Conservation (phyloP, 2,888 invertebrate species). For the Epinotia nisella region DNA sequence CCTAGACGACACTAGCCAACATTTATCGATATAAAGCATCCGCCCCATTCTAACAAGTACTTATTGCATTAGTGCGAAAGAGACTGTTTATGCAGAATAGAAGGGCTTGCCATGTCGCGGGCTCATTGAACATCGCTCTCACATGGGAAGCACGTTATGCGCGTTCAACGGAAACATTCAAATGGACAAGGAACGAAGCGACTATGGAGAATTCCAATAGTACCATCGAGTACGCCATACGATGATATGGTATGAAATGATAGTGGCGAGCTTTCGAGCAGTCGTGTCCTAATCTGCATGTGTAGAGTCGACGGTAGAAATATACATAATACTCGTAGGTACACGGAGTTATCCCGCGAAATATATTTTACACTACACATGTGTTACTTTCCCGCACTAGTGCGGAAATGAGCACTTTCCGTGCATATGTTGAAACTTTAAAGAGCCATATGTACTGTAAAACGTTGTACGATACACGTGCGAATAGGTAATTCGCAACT, state of each 20-base stretch:
- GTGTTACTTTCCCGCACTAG: no score
- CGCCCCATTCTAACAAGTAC: not conserved
- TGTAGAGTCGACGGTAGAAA: slow-evolving; percentile 17
- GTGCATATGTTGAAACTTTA: no score
- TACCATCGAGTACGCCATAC: slow-evolving; percentile 14
- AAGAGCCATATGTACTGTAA: no score
- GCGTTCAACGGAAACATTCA: slow-evolving; percentile 50
- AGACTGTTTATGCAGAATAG: not conserved
- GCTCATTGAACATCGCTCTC: slow-evolving; percentile 57
- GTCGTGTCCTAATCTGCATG: slow-evolving; percentile 18
- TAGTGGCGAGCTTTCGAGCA: not conserved
- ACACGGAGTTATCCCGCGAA: not conserved
- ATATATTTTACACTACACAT: no score
- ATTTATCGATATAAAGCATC: not conserved
- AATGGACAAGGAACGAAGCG: slow-evolving; percentile 41
- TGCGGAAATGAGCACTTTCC: no score
- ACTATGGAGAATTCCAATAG: slow-evolving; percentile 14
- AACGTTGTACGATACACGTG: no score
- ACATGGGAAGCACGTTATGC: slow-evolving; percentile 51
- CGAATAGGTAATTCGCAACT: no score
- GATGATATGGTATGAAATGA: slow-evolving; percentile 6
- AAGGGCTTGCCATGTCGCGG: slow-evolving; percentile 38
- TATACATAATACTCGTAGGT: no score
- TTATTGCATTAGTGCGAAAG: not conserved
- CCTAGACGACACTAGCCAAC: slow-evolving; percentile 48